These are phyloP conservation scores for Ibidorhyncha struthersii DNA, from an alignment of 2,113 vertebrate genomes.

Conservation along the genomic window DNA sequence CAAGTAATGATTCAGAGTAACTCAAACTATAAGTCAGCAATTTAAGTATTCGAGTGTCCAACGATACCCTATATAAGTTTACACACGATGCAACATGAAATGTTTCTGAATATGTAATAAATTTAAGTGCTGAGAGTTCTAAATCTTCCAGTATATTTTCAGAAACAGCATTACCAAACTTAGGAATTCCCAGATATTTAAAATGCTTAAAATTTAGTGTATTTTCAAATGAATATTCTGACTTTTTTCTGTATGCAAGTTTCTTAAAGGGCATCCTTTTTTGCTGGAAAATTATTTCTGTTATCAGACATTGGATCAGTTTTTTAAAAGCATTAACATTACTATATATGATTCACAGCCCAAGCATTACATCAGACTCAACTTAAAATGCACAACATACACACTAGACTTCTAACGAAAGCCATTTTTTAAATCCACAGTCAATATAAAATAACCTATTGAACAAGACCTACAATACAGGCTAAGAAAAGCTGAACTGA, in stretches of 20 bases:
- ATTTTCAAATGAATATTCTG: not conserved
- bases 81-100: accelerated
- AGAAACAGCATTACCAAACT: not conserved
- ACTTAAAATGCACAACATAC: not conserved
- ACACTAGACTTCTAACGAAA: not conserved
- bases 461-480: no score
- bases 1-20: no score
- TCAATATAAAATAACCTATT: not conserved
- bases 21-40: not conserved
- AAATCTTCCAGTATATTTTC: not conserved
- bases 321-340: not conserved
- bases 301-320: not conserved
- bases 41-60: no score
- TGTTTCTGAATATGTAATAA: not conserved
- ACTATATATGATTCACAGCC: not conserved
- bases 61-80: no score
- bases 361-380: not conserved
- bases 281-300: not conserved
- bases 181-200: accelerated
- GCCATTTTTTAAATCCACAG: not conserved
- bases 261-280: not conserved
- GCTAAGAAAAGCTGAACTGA: not conserved
- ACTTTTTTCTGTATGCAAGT: accelerated
- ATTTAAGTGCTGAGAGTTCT: not conserved
- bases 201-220: not conserved